Evolutionary conservation across 2,113 vertebrate genomes (phyloP), one percentile per base, ranked within the genome.

Genomic region (Brachirus orientalis): DNA sequence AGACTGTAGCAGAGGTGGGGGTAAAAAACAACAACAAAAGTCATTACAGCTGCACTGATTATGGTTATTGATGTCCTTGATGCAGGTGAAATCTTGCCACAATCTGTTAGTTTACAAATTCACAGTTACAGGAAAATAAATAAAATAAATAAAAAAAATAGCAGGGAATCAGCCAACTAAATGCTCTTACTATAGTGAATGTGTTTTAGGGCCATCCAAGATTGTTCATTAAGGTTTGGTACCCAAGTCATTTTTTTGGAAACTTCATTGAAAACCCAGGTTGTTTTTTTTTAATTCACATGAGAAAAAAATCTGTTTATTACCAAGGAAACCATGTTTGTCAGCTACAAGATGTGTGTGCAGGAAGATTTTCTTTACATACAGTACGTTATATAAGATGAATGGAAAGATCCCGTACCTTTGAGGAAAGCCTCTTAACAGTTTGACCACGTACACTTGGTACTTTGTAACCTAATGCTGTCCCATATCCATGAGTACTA

Each of bases 401-500:
- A 70, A 70, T 33, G 11, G 37, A 47, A 61, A 55, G 33, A 18
- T 18, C n/a, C 10, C 45, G 54, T 58, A 80, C 55, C 62, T 36
- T 11, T 8, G 50, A 62, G 52, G 60, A 51, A 60, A 57, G 65
- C 56, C 41, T 69, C 20, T 1, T 22, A 53, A 8, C 37, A 19
- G 33, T 6, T 20, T 69, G 63, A 54, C 63, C 52, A n/a, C 41
- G 22, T 19, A 75, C 36, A 82, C 44, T 45, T 37, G 50, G 37
- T 41, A 20, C 62, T 48, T 37, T 18, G 28, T 36, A 54, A 56
- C 59, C 35, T 54, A 4, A 71, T 40, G 9, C 37, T 62, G 56
- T 72, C 37, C 33, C 20, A 14, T 44, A 58, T 54, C 58, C 38
- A 66, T 12, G 19, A 40, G 46, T 63, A 66, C 46, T 68, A 40